These are phyloP conservation scores for Drosophila leonis DNA, from an alignment of 2,888 invertebrate genomes.

Conservation along the genomic window DNA sequence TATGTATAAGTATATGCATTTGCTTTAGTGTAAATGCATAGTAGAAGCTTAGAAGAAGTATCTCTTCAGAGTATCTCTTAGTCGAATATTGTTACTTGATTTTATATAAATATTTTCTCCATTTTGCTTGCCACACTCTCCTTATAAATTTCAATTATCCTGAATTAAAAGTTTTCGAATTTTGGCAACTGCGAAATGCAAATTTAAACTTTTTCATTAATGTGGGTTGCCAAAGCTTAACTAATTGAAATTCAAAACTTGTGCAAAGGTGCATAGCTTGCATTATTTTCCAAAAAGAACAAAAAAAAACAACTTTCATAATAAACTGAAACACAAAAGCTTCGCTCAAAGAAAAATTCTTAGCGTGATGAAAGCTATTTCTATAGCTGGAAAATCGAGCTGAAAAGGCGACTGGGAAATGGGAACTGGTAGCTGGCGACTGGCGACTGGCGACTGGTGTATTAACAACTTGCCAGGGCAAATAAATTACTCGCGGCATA, in stretches of 20 bases:
- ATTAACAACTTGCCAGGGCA: slow-evolving; percentile 56
- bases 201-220: too few relatives aligned
- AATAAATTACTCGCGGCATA: slow-evolving; percentile 63
- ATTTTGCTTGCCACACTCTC: too few relatives aligned
- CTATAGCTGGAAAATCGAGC: slow-evolving; percentile 7
- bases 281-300: not conserved
- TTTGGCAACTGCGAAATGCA: too few relatives aligned
- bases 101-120: too few relatives aligned
- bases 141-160: too few relatives aligned
- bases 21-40: too few relatives aligned
- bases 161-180: too few relatives aligned
- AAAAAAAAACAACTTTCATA: not conserved
- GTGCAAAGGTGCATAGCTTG: not conserved
- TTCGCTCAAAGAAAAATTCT: not conserved
- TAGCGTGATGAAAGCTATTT: not conserved
- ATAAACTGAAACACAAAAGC: slow-evolving; percentile 2
- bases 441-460: slow-evolving; percentile 27
- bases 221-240: too few relatives aligned
- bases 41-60: too few relatives aligned
- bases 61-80: too few relatives aligned
- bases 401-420: slow-evolving; percentile 7
- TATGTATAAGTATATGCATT: too few relatives aligned
- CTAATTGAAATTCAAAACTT: slow-evolving; percentile 1
- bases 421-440: not conserved
- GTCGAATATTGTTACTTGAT: too few relatives aligned